A percentile compares a stretch with the other conserved stretches of the same genome.
Evolutionary conservation across 2,113 vertebrate species (phyloP).

Genomic region (Salvelinus sp.): DNA sequence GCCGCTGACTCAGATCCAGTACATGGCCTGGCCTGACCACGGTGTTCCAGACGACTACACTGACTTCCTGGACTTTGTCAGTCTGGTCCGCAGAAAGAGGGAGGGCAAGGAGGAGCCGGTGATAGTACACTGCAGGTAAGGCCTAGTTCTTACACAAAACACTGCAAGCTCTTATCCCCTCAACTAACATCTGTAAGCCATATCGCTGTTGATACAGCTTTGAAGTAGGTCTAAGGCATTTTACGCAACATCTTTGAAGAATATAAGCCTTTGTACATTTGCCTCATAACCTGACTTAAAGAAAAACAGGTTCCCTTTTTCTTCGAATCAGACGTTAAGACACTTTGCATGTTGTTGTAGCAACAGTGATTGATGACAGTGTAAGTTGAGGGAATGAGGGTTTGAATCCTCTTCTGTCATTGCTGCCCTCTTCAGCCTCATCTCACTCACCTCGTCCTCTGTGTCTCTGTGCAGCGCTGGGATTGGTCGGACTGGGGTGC

Average conservation of each 20-base stretch:
- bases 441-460: neutral
- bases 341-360: no score
- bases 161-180: neutral
- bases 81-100: conserved; percentile 87
- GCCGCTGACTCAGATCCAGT: conserved; percentile 94
- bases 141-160: no score
- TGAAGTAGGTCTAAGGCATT: neutral
- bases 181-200: neutral
- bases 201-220: neutral
- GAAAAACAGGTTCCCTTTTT: no score
- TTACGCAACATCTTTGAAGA: neutral
- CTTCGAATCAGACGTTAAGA: no score
- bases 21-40: conserved; percentile 96
- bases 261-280: no score
- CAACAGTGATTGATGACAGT: no score
- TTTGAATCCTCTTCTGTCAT: no score
- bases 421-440: neutral
- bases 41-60: conserved; percentile 97
- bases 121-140: conserved; percentile 98
- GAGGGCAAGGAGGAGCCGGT: conserved; percentile 90
- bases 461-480: conserved; percentile 79
- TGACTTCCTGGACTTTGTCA: conserved; percentile 93
- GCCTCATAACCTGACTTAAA: no score
- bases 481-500: conserved; percentile 94
- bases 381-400: no score